Conservation (phyloP, 2,797 vertebrate species). For the Acanthornis magna region DNA sequence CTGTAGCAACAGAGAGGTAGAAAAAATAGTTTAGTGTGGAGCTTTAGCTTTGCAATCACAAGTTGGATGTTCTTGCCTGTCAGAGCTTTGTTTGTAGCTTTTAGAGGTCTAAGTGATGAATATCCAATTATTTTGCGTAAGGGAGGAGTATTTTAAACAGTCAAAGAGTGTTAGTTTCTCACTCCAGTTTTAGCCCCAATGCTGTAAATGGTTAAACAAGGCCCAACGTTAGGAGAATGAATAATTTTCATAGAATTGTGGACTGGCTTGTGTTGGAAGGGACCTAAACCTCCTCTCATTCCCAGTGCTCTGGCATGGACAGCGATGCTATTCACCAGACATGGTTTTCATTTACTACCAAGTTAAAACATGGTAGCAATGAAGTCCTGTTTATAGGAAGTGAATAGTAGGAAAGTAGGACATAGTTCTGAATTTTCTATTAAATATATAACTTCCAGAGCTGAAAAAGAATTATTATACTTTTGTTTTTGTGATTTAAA, state of each 20-base stretch:
- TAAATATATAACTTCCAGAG: neutral
- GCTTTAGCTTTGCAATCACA: neutral
- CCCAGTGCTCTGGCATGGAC: neutral
- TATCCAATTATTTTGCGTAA: neutral
- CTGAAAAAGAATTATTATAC: neutral
- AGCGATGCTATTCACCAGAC: neutral
- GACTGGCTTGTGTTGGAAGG: neutral
- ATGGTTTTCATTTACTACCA: neutral
- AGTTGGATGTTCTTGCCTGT: neutral
- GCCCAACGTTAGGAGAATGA: neutral
- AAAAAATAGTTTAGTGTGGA: neutral
- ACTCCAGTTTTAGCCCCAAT: neutral
- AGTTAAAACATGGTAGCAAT: neutral
- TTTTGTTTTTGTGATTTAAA: neutral
- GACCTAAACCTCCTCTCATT: neutral
- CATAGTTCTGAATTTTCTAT: neutral
- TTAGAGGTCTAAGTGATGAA: neutral
- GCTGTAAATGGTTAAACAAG: neutral
- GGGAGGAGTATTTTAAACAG: neutral
- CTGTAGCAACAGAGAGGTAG: neutral
- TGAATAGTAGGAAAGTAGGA: neutral
- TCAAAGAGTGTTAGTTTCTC: neutral
- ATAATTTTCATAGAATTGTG: neutral
- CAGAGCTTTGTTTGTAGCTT: neutral
- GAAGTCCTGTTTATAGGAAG: neutral